Conservation (phyloP, 2,797 vertebrate genomes). For the Hafferia zeledoni region DNA sequence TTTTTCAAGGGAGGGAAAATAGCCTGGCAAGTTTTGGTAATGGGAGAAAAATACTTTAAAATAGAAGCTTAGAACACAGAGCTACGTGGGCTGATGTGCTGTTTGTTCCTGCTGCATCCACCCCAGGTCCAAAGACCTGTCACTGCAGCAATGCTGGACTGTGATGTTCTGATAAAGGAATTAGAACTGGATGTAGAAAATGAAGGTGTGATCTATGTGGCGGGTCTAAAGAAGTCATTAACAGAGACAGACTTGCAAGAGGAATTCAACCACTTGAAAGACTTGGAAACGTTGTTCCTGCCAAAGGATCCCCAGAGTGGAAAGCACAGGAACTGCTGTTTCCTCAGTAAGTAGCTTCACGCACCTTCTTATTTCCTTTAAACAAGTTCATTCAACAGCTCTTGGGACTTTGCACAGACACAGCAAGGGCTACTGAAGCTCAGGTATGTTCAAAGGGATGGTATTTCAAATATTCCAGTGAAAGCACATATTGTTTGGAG, state of each 20-base stretch:
- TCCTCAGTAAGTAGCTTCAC: conserved; percentile 81
- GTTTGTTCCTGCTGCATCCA: background rate
- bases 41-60: background rate
- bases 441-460: background rate
- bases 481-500: background rate
- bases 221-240: conserved; percentile 65
- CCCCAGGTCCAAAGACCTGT: conserved; percentile 85
- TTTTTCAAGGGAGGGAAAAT: background rate
- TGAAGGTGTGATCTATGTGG: conserved; percentile 75
- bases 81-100: background rate
- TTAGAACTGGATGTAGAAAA: conserved; percentile 80
- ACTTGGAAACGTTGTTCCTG: conserved; percentile 75
- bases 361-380: background rate
- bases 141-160: conserved; percentile 78
- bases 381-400: background rate
- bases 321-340: conserved; percentile 75
- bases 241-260: conserved; percentile 74
- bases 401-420: background rate
- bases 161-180: conserved; percentile 76
- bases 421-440: background rate
- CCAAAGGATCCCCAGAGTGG: conserved; percentile 67
- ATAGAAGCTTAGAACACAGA: background rate
- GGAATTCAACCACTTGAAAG: conserved; percentile 73
- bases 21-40: background rate
- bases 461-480: background rate